These are phyloP conservation scores for Boulengeromyrus knoepffleri DNA, from an alignment of 2,113 vertebrate genomes.

Conservation along the genomic window DNA sequence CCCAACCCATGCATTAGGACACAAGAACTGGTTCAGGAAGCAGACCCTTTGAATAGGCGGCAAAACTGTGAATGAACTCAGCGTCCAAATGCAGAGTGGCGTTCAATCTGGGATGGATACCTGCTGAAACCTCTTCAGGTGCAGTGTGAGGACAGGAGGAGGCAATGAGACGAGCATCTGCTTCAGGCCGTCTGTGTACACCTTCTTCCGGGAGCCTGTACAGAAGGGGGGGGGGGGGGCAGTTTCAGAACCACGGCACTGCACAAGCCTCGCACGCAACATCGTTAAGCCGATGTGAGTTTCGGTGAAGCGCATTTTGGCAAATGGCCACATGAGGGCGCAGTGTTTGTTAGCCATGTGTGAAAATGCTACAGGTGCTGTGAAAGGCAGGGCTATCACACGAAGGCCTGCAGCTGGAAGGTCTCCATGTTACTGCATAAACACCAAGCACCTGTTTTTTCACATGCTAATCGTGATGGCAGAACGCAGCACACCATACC, in stretches of 20 bases:
- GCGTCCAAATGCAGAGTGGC: neutral
- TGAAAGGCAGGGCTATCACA: neutral
- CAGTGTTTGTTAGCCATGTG: neutral
- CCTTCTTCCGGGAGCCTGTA: slow-evolving; percentile 68
- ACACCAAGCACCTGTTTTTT: neutral
- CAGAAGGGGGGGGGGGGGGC: neutral
- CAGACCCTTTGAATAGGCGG: neutral
- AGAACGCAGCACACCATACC: slow-evolving; percentile 32
- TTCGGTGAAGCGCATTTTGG: neutral
- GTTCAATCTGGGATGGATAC: slow-evolving; percentile 42
- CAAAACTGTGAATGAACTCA: neutral
- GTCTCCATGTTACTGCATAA: neutral
- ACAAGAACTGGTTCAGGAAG: neutral
- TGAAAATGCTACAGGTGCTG: neutral
- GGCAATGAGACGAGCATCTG: slow-evolving; percentile 89
- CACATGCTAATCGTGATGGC: neutral
- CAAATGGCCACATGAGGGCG: neutral
- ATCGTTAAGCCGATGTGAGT: neutral
- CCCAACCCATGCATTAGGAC: neutral
- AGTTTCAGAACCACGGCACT: neutral
- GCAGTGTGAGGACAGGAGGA: slow-evolving; percentile 86
- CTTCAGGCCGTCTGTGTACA: slow-evolving; percentile 90
- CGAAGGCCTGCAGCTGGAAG: neutral
- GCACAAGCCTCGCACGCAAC: neutral
- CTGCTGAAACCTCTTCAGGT: slow-evolving; percentile 95